These are phyloP conservation scores for Acronicta aceris DNA, from an alignment of 2,888 invertebrate genomes.

Conservation along the genomic window DNA sequence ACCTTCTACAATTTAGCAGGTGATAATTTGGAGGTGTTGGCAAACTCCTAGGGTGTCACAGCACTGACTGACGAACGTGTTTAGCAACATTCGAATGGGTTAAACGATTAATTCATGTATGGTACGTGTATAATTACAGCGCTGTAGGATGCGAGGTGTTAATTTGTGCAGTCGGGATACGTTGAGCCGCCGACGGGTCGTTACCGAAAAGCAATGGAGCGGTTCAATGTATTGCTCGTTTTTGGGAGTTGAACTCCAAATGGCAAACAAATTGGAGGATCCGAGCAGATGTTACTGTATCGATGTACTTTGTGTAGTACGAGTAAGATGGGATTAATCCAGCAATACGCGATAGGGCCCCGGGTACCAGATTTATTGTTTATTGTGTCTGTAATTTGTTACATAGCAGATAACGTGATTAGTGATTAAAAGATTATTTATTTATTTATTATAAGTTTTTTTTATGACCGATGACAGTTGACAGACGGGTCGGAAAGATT, in stretches of 20 bases:
- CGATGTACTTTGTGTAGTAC: slow-evolving; percentile 51
- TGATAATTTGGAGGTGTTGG: slow-evolving; percentile 57
- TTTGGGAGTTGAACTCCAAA: slow-evolving; percentile 62
- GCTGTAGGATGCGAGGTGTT: slow-evolving; percentile 56
- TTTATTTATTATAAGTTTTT: too few species aligned
- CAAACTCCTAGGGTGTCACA: slow-evolving; percentile 43
- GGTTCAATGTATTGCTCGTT: slow-evolving; percentile 56
- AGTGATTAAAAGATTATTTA: too few species aligned
- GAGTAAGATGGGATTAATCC: slow-evolving; percentile 48
- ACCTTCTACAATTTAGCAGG: slow-evolving; percentile 57
- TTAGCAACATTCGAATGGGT: slow-evolving; percentile 56
- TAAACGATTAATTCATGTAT: slow-evolving; percentile 64
- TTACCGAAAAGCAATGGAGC: slow-evolving; percentile 59
- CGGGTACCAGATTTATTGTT: too few species aligned
- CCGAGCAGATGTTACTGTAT: slow-evolving; percentile 50
- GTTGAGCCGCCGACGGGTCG: slow-evolving; percentile 47
- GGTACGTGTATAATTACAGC: slow-evolving; percentile 62
- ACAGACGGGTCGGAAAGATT: too few species aligned
- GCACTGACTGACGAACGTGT: slow-evolving; percentile 42
- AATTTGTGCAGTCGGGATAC: slow-evolving; percentile 58
- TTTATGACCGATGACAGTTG: too few species aligned
- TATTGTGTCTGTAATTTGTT: too few species aligned
- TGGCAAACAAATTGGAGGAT: slow-evolving; percentile 63
- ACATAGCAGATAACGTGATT: too few species aligned
- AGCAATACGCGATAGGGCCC: too few species aligned